A percentile compares a stretch with the other conserved stretches of the same genome.
These are phyloP conservation scores for Hipposideros larvatus DNA, from an alignment of 2,797 vertebrate species.

Conservation along the genomic window DNA sequence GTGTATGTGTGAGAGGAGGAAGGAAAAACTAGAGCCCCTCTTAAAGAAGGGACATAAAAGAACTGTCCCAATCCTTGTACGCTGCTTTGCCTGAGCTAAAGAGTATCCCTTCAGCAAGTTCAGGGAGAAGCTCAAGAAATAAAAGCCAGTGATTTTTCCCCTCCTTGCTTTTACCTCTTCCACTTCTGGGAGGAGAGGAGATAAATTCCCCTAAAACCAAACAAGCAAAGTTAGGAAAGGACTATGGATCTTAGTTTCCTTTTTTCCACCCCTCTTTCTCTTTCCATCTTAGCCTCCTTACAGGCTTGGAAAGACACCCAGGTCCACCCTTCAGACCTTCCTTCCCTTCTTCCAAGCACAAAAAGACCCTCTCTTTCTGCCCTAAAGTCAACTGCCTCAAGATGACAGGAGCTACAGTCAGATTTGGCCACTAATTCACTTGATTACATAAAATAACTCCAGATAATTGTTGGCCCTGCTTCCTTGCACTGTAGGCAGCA, in stretches of 20 bases:
- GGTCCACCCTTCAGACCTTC: background rate
- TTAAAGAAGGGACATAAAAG: conserved; percentile 51
- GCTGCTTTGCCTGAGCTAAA: background rate
- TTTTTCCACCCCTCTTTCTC: background rate
- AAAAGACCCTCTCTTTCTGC: background rate
- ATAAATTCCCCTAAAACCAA: conserved; percentile 17
- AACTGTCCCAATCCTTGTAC: background rate
- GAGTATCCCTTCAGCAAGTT: conserved; percentile 24
- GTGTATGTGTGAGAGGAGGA: background rate
- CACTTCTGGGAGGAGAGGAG: background rate
- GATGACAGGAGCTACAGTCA: conserved; percentile 38
- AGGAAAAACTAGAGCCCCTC: background rate
- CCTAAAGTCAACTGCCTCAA: conserved; percentile 52
- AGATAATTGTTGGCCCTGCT: conserved; percentile 71
- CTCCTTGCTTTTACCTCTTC: background rate
- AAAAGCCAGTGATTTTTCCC: background rate
- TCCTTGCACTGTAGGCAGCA: conserved; percentile 58
- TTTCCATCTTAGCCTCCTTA: conserved; percentile 48
- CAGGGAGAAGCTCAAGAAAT: conserved; percentile 55
- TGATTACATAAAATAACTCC: conserved; percentile 77
- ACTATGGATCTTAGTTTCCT: background rate
- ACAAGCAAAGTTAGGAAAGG: conserved; percentile 45
- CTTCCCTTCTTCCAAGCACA: background rate
- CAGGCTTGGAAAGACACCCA: conserved; percentile 7
- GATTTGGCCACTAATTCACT: conserved; percentile 72